A percentile compares a stretch with the other conserved stretches of the same genome.
These are phyloP conservation scores for Neomorphus geoffroyi DNA, from an alignment of 2,797 vertebrate species.

Conservation along the genomic window DNA sequence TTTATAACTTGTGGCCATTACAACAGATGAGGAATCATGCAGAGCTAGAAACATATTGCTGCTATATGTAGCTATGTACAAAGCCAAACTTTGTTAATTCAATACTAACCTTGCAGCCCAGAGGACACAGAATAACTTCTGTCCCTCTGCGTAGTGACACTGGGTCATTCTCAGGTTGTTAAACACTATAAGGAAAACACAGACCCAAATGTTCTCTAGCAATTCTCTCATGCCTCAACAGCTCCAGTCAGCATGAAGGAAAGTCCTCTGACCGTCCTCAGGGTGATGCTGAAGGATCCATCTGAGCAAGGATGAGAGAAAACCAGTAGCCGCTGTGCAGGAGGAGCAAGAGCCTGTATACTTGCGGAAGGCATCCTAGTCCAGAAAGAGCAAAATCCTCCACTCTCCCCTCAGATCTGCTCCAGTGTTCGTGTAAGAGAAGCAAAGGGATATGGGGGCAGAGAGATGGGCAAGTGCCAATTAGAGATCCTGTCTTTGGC, in stretches of 20 bases:
- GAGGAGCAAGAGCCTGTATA: neutral
- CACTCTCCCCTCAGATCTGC: neutral
- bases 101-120: neutral
- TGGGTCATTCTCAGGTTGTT: neutral
- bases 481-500: neutral
- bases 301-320: neutral
- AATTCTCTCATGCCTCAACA: neutral
- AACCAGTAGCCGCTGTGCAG: neutral
- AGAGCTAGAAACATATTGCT: neutral
- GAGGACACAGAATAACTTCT: neutral
- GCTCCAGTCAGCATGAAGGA: neutral
- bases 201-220: neutral
- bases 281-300: neutral
- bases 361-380: neutral
- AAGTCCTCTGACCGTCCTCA: neutral
- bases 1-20: neutral
- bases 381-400: neutral
- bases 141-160: neutral
- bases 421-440: neutral
- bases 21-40: neutral
- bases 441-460: neutral
- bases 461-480: neutral
- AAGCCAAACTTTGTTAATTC: neutral
- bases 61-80: neutral
- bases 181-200: neutral